phyloP scores from a whole-genome alignment of 2,797 vertebrate genomes.

The Lepidocolaptes lacrymiger region DNA sequence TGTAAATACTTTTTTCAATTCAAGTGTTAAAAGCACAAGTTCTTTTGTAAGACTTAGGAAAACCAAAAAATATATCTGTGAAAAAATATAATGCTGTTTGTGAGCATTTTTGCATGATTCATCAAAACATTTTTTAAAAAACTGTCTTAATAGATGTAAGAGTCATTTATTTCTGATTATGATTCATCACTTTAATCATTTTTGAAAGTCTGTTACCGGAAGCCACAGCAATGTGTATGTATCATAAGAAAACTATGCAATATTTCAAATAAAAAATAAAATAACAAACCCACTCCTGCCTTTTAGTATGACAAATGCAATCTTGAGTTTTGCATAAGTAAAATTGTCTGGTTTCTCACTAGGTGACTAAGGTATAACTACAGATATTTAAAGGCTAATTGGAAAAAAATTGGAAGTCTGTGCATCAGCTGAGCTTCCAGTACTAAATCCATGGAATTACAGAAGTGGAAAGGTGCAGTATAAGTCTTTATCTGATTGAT shows the following conservation, averaged over 20 bases:
- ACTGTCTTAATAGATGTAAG: conserved; percentile 37
- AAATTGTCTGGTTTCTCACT: neutral
- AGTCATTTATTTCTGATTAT: conserved; percentile 59
- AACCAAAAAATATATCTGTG: neutral
- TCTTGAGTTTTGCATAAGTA: neutral
- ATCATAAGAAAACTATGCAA: conserved; percentile 1
- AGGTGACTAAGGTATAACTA: neutral
- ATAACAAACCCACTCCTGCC: neutral
- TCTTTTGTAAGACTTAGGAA: conserved; percentile 10
- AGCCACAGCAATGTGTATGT: neutral
- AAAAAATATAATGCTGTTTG: conserved; percentile 51
- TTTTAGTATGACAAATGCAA: neutral
- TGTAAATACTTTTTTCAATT: conserved; percentile 64
- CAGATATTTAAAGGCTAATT: neutral
- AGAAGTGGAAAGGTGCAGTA: neutral
- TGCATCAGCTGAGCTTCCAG: neutral
- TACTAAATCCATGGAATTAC: neutral
- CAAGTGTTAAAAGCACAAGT: conserved; percentile 41
- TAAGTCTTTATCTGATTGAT: neutral
- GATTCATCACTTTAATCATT: conserved; percentile 60
- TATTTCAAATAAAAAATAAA: conserved; percentile 13
- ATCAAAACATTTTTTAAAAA: conserved; percentile 73
- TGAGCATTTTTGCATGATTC: conserved; percentile 74
- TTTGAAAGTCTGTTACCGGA: conserved; percentile 17
- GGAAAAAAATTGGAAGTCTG: neutral